These are phyloP conservation scores for Callospermophilus lateralis DNA, from an alignment of 2,113 vertebrate genomes.

Conservation along the genomic window DNA sequence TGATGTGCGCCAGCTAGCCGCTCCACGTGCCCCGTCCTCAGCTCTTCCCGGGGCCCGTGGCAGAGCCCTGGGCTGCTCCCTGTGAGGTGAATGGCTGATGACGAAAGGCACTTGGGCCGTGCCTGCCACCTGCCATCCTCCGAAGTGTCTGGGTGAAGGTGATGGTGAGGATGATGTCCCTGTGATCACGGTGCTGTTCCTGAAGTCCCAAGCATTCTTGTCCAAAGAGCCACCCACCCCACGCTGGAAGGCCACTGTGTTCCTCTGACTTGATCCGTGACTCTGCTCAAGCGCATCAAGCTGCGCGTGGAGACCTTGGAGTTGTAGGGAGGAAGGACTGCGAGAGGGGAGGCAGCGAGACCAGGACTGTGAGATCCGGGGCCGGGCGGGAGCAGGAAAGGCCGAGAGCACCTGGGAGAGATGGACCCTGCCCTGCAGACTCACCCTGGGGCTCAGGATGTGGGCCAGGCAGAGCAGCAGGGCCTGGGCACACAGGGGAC, in stretches of 20 bases:
- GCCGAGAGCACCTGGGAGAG: neutral
- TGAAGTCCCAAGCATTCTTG: neutral
- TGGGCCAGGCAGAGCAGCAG: too few species aligned
- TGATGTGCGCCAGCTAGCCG: accelerated
- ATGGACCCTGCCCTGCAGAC: neutral
- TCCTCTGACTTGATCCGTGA: neutral
- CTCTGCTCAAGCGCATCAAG: neutral
- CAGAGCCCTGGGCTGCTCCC: neutral
- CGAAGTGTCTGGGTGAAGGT: neutral
- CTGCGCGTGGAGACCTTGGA: neutral
- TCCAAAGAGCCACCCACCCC: neutral
- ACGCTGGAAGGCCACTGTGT: neutral
- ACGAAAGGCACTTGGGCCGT: neutral
- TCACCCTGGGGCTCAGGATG: too few species aligned
- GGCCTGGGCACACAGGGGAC: too few species aligned
- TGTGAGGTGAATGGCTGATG: neutral
- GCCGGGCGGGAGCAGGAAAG: neutral
- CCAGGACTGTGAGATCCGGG: neutral
- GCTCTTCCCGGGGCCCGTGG: accelerated
- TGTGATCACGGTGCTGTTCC: accelerated
- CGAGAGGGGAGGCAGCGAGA: neutral
- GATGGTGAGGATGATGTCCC: neutral
- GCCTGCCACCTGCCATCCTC: neutral
- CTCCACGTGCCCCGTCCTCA: accelerated
- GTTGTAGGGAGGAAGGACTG: neutral